Evolutionary conservation across 2,113 vertebrate genomes (phyloP), one percentile per base, ranked within the genome.

Genomic region (Tachycineta bicolor): DNA sequence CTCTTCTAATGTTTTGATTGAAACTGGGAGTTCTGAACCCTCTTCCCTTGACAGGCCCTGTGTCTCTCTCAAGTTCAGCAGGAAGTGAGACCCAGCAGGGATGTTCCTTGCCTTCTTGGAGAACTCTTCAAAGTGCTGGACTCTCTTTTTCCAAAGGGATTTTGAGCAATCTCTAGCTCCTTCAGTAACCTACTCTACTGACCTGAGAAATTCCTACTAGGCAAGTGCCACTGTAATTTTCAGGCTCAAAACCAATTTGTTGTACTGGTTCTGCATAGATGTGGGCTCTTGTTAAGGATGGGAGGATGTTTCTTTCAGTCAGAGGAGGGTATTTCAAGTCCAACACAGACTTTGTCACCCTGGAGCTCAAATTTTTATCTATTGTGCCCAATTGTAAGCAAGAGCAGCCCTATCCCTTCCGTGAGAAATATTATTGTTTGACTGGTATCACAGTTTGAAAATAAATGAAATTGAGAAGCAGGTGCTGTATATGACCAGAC

Each of bases 391-490:
- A 2, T 0, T 73, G 29, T 68, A 80, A 80, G 31, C 62, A 79
- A 93, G 21, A 89, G 41, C 17, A 77, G 22, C 10, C 79, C 37
- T 37, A 10, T 39, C 43, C n/a, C 20, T 9, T 73, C 8, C 1
- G 4, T 87, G 73, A 87, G 31, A 78, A 95, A 73, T 75, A 49
- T 13, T 64, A 64, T 18, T 91, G n/a, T 55, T 79, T 55, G 53
- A 49, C 34, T 77, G 26, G 9, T 88, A 62, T 63, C 63, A 77
- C 8, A 59, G 47, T 60, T 62, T 46, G 67, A 77, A 88, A 90
- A 67, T 11, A 70, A 83, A 86, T 76, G 56, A 64, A 96, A 90
- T 49, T 90, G 75, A 92, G 64, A 86, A 80, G 59, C 28, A 93
- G 33, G 39, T 88, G 60, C 56, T 93, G 74, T 8, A 2, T 74